phyloP scores from a whole-genome alignment of 1,140 invertebrate species.

The Euura lappo region DNA sequence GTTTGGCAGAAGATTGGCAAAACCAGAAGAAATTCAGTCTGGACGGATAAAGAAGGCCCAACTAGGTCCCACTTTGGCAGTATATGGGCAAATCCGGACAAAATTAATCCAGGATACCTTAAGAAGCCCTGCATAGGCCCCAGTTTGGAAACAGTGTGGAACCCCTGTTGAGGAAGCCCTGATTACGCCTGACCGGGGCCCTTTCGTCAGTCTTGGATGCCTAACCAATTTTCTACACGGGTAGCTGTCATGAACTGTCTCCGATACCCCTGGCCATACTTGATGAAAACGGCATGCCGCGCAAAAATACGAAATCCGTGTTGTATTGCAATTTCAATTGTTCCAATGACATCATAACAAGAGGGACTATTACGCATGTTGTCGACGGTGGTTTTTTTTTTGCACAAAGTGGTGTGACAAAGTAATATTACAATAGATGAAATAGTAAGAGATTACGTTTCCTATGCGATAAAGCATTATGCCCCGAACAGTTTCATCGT shows the following conservation, averaged over 20 bases:
- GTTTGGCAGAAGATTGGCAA: too few relatives aligned
- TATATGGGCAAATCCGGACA: too few relatives aligned
- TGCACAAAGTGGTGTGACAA: conserved; percentile 8
- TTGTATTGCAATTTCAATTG: conserved; percentile 21
- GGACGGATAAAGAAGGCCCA: too few relatives aligned
- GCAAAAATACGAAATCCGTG: conserved; percentile 30
- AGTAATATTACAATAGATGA: background rate
- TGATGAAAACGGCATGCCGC: conserved; percentile 19
- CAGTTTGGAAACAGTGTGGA: too few relatives aligned
- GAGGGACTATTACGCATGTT: conserved; percentile 11
- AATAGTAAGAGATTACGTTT: conserved; percentile 8
- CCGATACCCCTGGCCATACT: conserved; percentile 25
- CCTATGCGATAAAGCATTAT: conserved; percentile 14
- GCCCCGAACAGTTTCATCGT: background rate
- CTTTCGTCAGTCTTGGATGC: too few relatives aligned
- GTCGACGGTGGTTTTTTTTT: conserved; percentile 32
- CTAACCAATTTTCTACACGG: too few relatives aligned
- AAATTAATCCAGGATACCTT: too few relatives aligned
- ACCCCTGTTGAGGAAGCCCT: too few relatives aligned
- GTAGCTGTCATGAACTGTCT: conserved; percentile 32
- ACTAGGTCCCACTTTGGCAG: too few relatives aligned
- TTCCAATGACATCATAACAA: background rate
- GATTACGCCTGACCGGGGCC: too few relatives aligned
- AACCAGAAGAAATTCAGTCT: too few relatives aligned
- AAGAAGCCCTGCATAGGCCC: too few relatives aligned